These are phyloP conservation scores for Carollia perspicillata DNA, from an alignment of 2,113 vertebrate genomes.

Conservation along the genomic window DNA sequence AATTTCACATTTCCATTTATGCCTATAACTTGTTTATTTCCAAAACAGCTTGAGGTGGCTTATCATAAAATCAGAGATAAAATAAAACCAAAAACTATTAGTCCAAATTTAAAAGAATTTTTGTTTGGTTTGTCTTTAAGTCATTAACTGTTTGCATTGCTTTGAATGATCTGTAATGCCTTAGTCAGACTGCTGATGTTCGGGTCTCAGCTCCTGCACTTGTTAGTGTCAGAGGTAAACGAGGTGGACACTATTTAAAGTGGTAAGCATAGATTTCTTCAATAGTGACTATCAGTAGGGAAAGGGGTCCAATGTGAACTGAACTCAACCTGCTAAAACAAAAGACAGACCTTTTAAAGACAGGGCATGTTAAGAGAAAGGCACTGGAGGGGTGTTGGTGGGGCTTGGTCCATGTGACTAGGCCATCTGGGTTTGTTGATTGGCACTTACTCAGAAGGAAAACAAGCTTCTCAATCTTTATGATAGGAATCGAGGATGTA, in stretches of 20 bases:
- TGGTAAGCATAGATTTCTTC: not conserved
- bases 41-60: not conserved
- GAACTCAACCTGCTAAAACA: not conserved
- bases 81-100: not conserved
- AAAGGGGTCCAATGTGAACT: not conserved
- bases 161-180: not conserved
- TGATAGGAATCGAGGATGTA: not conserved
- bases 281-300: not conserved
- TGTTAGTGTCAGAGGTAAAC: not conserved
- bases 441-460: not conserved
- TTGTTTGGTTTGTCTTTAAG: not conserved
- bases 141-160: not conserved
- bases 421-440: not conserved
- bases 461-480: not conserved
- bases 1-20: not conserved
- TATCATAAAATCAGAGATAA: conserved; percentile 16
- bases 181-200: not conserved
- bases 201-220: not conserved
- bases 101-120: not conserved
- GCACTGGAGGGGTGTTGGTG: accelerated
- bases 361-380: not conserved
- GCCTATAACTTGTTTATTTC: not conserved
- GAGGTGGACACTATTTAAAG: not conserved
- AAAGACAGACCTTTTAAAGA: not conserved
- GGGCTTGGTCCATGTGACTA: not conserved